A percentile compares a stretch with the other conserved stretches of the same genome.
phyloP scores from a whole-genome alignment of 2,888 invertebrate genomes.

The Cosmia pyralina region DNA sequence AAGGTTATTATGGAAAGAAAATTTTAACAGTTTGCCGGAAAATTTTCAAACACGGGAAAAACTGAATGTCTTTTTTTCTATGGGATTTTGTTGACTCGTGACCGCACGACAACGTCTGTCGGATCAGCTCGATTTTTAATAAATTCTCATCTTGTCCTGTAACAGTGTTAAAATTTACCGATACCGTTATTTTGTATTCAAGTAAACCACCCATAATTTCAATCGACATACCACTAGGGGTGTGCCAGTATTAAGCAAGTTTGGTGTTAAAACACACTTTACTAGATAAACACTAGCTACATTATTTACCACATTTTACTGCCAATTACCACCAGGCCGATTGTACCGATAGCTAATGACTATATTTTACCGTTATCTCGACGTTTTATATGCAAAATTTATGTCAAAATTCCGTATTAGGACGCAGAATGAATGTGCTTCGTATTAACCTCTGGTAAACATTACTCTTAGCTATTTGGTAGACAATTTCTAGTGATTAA shows the following conservation, averaged over 20 bases:
- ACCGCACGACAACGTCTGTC: too few species aligned
- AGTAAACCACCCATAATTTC: conserved; percentile 7
- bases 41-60: too few species aligned
- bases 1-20: too few species aligned
- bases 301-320: conserved; percentile 37
- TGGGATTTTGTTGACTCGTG: too few species aligned
- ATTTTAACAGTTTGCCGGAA: too few species aligned
- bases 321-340: conserved; percentile 27
- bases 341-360: conserved; percentile 43
- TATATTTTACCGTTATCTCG: conserved; percentile 56
- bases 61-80: too few species aligned
- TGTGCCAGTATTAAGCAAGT: conserved; percentile 21
- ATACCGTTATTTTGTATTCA: conserved; percentile 6
- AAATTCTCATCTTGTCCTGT: too few species aligned
- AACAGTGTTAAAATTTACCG: background rate
- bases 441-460: conserved; percentile 51
- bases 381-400: conserved; percentile 53
- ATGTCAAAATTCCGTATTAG: conserved; percentile 52
- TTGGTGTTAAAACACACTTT: conserved; percentile 40
- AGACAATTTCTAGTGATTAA: conserved; percentile 62
- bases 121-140: too few species aligned
- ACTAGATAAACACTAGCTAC: conserved; percentile 13
- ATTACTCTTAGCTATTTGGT: conserved; percentile 44
- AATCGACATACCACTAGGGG: background rate
- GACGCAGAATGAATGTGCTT: conserved; percentile 44